Evolutionary conservation across 1,140 invertebrate genomes (phyloP).

Genomic region (Panagrolaimus sp.): DNA sequence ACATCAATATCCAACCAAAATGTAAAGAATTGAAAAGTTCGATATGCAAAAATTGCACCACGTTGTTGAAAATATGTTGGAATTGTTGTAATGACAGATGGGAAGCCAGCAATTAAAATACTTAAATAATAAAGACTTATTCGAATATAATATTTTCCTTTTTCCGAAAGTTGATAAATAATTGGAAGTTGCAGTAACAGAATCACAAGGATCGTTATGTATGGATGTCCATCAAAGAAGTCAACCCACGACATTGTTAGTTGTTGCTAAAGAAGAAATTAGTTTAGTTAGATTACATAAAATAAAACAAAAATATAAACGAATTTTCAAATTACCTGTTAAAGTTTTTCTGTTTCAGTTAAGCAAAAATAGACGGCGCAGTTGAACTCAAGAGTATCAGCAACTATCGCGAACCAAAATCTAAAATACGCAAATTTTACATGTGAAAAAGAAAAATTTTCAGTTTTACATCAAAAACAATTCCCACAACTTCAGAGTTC

Average conservation of each 20-base stretch:
- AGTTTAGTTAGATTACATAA: neutral
- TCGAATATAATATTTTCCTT: neutral
- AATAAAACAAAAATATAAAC: too few relatives aligned
- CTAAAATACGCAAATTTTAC: too few relatives aligned
- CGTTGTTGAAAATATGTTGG: neutral
- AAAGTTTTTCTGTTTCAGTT: too few relatives aligned
- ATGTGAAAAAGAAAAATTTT: too few relatives aligned
- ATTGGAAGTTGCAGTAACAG: conserved; percentile 7
- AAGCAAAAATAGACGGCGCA: too few relatives aligned
- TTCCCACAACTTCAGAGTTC: too few relatives aligned
- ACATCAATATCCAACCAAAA: conserved; percentile 35
- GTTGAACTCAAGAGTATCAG: too few relatives aligned
- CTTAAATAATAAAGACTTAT: neutral
- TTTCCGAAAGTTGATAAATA: neutral
- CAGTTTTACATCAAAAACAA: too few relatives aligned
- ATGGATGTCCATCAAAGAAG: neutral
- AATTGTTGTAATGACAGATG: neutral
- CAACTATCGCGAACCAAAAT: too few relatives aligned
- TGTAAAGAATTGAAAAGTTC: neutral
- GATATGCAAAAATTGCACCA: neutral
- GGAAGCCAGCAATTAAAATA: neutral
- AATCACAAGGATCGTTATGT: neutral
- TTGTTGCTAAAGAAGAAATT: neutral
- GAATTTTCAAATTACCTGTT: too few relatives aligned
- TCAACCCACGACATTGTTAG: neutral